Percentiles rank a stretch among this genome's conserved stretches.
Evolutionary conservation across 1,140 invertebrate species (phyloP).

Genomic region (Eufriesea mexicana): DNA sequence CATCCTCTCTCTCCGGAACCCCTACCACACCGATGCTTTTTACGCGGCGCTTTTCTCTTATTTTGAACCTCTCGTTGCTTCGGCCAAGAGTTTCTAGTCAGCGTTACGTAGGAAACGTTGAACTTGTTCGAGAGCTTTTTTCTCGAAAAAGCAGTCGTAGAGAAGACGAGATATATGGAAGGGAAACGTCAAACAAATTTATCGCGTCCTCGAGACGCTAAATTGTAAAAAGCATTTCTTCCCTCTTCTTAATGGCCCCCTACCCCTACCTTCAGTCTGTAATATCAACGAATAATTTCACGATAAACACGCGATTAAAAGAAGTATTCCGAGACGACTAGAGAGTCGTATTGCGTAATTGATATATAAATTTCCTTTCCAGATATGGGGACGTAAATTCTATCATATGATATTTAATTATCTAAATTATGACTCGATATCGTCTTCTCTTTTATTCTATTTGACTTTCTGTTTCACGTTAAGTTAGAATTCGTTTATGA

Average conservation of each 20-base stretch:
- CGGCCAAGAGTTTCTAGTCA: conserved; percentile 74
- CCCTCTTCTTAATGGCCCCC: background rate
- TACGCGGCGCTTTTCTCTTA: conserved; percentile 70
- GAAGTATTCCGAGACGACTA: too few species aligned
- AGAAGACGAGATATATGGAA: conserved; percentile 60
- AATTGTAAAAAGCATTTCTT: conserved; percentile 31
- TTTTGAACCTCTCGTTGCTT: conserved; percentile 68
- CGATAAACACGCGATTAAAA: too few species aligned
- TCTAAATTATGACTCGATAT: too few species aligned
- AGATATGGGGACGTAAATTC: too few species aligned
- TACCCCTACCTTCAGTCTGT: too few species aligned
- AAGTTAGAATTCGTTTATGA: too few species aligned
- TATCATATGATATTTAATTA: too few species aligned
- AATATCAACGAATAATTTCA: too few species aligned
- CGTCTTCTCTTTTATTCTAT: too few species aligned
- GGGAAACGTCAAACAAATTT: conserved; percentile 60
- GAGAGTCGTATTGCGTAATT: too few species aligned
- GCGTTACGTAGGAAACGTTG: conserved; percentile 72
- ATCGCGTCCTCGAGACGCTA: conserved; percentile 24
- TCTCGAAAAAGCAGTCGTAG: conserved; percentile 56
- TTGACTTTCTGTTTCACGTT: too few species aligned
- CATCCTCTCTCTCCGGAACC: conserved; percentile 62
- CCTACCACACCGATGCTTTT: conserved; percentile 75
- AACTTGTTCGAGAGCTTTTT: conserved; percentile 71
- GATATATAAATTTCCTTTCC: too few species aligned